phyloP scores from a whole-genome alignment of 2,888 invertebrate species.

The Barypeithes pellucidus region DNA sequence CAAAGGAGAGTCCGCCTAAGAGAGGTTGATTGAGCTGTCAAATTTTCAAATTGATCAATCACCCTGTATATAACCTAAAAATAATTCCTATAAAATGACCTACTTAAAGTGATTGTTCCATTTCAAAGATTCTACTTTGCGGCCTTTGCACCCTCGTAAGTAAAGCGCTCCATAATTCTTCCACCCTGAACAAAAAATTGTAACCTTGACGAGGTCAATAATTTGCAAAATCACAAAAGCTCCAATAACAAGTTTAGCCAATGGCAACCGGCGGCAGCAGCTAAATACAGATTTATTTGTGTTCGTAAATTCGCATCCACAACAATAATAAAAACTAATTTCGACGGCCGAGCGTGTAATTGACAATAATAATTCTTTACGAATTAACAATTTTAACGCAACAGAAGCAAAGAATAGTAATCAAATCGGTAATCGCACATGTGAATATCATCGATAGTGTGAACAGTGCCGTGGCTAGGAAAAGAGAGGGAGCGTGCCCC shows the following conservation, averaged over 20 bases:
- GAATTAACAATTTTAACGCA: conserved; percentile 37
- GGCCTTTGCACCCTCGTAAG: too few relatives aligned
- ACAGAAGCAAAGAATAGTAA: conserved; percentile 15
- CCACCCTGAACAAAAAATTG: not conserved
- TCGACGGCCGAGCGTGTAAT: conserved; percentile 37
- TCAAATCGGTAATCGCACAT: conserved; percentile 22
- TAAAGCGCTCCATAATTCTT: not conserved
- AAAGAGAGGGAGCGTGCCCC: too few relatives aligned
- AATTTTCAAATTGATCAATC: too few relatives aligned
- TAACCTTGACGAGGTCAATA: conserved; percentile 36
- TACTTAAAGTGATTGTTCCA: too few relatives aligned
- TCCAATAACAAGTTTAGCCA: conserved; percentile 19
- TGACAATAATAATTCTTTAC: conserved; percentile 34
- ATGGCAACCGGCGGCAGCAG: conserved; percentile 6
- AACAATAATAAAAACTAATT: conserved; percentile 39
- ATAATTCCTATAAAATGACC: too few relatives aligned
- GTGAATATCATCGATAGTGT: conserved; percentile 2
- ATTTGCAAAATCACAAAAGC: conserved; percentile 29
- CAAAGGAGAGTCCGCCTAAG: too few relatives aligned
- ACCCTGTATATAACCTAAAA: too few relatives aligned
- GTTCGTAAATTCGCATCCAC: conserved; percentile 23
- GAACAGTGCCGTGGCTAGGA: too few relatives aligned
- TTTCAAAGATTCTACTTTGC: too few relatives aligned
- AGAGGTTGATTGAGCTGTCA: too few relatives aligned
- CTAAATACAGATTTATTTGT: conserved; percentile 34